Conservation (phyloP, 2,888 invertebrate genomes). For the Strigamia transsilvanica region DNA sequence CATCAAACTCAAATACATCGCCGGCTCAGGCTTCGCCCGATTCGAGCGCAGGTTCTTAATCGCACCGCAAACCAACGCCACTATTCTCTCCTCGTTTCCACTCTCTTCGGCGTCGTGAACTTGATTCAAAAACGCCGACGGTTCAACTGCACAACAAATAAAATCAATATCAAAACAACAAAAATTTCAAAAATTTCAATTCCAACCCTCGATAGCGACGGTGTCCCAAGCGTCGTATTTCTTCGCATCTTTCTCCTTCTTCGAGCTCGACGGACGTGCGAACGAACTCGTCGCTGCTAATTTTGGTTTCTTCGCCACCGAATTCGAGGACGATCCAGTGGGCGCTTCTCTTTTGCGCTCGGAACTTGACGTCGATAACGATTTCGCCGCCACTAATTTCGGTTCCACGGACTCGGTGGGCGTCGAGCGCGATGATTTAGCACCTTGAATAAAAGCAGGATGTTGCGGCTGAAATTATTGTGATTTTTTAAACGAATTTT, state of each 20-base stretch:
- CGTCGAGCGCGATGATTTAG: slow-evolving; percentile 56
- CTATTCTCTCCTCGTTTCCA: slow-evolving; percentile 77
- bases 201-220: slow-evolving; percentile 72
- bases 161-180: too few species aligned
- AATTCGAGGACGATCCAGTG: slow-evolving; percentile 60
- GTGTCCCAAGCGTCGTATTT: slow-evolving; percentile 74
- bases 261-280: slow-evolving; percentile 54
- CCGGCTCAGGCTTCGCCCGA: slow-evolving; percentile 82
- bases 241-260: slow-evolving; percentile 55
- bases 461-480: slow-evolving; percentile 46
- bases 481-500: slow-evolving; percentile 56
- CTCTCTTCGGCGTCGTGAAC: slow-evolving; percentile 79
- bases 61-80: slow-evolving; percentile 86
- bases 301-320: slow-evolving; percentile 64
- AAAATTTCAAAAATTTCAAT: not conserved
- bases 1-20: slow-evolving; percentile 79
- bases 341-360: slow-evolving; percentile 69
- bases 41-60: slow-evolving; percentile 80
- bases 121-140: slow-evolving; percentile 77
- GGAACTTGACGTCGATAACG: slow-evolving; percentile 62
- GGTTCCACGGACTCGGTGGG: slow-evolving; percentile 43
- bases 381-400: slow-evolving; percentile 72
- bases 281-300: slow-evolving; percentile 57
- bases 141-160: slow-evolving; percentile 70
- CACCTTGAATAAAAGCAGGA: slow-evolving; percentile 51